These are phyloP conservation scores for Laspeyria flexula DNA, from an alignment of 2,888 invertebrate genomes.

Conservation along the genomic window DNA sequence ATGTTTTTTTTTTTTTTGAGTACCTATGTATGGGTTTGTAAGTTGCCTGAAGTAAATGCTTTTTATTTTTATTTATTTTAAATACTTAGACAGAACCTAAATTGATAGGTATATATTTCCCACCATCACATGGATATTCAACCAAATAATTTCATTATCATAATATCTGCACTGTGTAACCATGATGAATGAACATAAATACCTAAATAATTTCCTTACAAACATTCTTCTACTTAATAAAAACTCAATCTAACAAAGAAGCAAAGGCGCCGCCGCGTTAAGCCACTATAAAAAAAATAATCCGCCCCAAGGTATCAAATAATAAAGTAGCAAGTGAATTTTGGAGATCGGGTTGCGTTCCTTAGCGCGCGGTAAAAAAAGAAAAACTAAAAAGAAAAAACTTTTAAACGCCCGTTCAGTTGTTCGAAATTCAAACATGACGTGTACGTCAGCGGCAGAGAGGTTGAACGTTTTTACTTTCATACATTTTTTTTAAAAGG, in stretches of 20 bases:
- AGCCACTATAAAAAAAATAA: conserved; percentile 70
- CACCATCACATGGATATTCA: not conserved
- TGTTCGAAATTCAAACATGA: conserved; percentile 80
- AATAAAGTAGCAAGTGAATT: conserved; percentile 86
- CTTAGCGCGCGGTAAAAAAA: conserved; percentile 65
- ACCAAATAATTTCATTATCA: not conserved
- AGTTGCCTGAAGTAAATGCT: too few relatives aligned
- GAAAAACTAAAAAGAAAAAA: conserved; percentile 14
- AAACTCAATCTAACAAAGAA: conserved; percentile 64
- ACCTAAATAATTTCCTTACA: conserved; percentile 57
- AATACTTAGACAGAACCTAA: too few relatives aligned
- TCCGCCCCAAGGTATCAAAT: conserved; percentile 81
- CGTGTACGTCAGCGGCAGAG: conserved; percentile 75
- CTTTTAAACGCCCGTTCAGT: conserved; percentile 60
- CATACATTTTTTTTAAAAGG: conserved; percentile 36
- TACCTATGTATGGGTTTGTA: too few relatives aligned
- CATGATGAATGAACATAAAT: conserved; percentile 54
- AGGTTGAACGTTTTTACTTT: conserved; percentile 70
- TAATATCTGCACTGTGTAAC: conserved; percentile 8
- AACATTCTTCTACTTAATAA: conserved; percentile 67
- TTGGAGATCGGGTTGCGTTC: conserved; percentile 79
- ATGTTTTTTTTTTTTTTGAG: too few relatives aligned
- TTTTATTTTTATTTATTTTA: too few relatives aligned
- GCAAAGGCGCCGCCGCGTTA: conserved; percentile 76
- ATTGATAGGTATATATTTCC: too few relatives aligned